A percentile compares a stretch with the other conserved stretches of the same genome.
Conservation (phyloP, 2,113 vertebrate genomes). For the Condylura cristata region DNA sequence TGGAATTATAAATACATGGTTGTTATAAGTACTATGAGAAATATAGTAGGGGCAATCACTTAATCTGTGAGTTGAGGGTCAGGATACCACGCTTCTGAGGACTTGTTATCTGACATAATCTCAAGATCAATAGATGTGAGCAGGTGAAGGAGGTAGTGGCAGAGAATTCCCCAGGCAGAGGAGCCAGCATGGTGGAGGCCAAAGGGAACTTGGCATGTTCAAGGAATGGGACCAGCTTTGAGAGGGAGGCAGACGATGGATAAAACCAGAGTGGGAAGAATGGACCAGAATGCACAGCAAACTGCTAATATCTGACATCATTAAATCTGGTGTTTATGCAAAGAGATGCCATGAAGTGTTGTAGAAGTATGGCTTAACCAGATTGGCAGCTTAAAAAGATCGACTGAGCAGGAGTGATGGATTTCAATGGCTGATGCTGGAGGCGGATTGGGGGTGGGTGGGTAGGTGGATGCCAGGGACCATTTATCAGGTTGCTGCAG, state of each 20-base stretch:
- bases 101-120: background rate
- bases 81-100: background rate
- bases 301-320: too few relatives aligned
- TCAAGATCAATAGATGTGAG: background rate
- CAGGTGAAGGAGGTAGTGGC: background rate
- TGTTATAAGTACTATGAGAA: background rate
- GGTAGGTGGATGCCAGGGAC: background rate
- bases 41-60: background rate
- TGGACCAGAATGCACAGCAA: too few relatives aligned
- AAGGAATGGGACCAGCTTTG: background rate
- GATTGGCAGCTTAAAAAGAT: background rate
- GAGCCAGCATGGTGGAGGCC: background rate
- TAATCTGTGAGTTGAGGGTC: background rate
- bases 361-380: background rate
- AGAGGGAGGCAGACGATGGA: too few relatives aligned
- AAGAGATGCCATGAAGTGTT: background rate
- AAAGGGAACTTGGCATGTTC: background rate
- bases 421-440: background rate
- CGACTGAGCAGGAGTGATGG: background rate
- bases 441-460: background rate
- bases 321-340: too few relatives aligned
- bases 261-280: too few relatives aligned
- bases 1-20: background rate
- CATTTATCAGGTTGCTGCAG: background rate
- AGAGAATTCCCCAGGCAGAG: background rate